These are phyloP conservation scores for Cylloceria caligata DNA, from an alignment of 2,888 invertebrate species.

Conservation along the genomic window DNA sequence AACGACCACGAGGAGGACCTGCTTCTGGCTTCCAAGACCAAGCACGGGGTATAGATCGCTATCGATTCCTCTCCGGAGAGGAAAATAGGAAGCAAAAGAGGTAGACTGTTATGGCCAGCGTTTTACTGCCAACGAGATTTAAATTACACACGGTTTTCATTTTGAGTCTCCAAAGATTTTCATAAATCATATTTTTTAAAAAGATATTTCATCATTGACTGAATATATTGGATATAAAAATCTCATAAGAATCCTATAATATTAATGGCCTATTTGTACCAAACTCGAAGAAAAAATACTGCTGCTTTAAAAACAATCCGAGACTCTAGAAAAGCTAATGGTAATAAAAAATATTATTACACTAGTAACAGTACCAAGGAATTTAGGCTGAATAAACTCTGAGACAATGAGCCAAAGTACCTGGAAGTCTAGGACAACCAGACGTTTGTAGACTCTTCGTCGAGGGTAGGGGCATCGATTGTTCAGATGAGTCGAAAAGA, in stretches of 20 bases:
- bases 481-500: slow-evolving; percentile 56
- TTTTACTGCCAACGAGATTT: slow-evolving; percentile 2
- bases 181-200: neutral
- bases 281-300: neutral
- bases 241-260: too few species aligned
- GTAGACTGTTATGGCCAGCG: neutral
- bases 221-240: neutral
- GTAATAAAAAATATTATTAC: neutral
- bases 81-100: slow-evolving; percentile 1
- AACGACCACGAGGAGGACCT: neutral
- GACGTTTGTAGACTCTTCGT: slow-evolving; percentile 7
- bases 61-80: slow-evolving; percentile 21
- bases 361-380: neutral
- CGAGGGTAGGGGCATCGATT: slow-evolving; percentile 1
- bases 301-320: neutral
- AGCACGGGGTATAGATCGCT: slow-evolving; percentile 23
- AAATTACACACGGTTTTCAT: neutral
- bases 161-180: neutral
- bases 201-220: neutral
- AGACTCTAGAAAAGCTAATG: neutral
- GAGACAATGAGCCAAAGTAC: neutral
- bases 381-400: neutral
- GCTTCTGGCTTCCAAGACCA: slow-evolving; percentile 1
- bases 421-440: neutral
- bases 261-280: too few species aligned